A percentile compares a stretch with the other conserved stretches of the same genome.
phyloP scores from a whole-genome alignment of 2,888 invertebrate species.

The Eupeodes latifasciatus region DNA sequence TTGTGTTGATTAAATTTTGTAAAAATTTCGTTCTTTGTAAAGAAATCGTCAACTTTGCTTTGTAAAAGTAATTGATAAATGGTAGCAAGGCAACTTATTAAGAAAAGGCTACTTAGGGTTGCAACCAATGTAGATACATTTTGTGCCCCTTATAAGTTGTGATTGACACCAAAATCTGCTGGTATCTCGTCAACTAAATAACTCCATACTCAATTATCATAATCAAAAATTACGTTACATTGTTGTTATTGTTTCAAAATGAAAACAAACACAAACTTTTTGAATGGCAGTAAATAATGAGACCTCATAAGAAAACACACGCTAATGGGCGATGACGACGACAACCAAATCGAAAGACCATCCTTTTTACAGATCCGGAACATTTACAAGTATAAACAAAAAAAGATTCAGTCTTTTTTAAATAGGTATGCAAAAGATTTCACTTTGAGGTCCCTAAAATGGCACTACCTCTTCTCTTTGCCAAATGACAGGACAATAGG shows the following conservation, averaged over 20 bases:
- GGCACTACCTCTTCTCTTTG: constrained; percentile 44
- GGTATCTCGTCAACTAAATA: no score
- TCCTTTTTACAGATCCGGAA: background rate
- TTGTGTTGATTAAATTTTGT: no score
- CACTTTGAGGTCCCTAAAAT: constrained; percentile 74
- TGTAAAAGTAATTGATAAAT: no score
- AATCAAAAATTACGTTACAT: background rate
- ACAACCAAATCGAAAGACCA: background rate
- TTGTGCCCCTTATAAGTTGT: no score
- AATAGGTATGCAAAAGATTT: constrained; percentile 11
- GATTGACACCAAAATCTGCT: no score
- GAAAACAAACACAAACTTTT: background rate
- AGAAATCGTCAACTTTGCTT: no score
- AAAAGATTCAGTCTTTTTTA: background rate
- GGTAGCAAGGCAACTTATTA: no score
- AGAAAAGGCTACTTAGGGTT: no score
- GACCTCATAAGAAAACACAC: constrained; percentile 40
- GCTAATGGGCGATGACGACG: constrained; percentile 24
- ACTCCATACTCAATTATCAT: background rate
- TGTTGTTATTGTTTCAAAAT: background rate
- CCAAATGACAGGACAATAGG: constrained; percentile 69
- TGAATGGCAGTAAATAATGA: constrained; percentile 63
- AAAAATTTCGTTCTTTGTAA: no score
- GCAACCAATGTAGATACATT: no score
- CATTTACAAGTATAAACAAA: constrained; percentile 39